Percentiles rank a stretch among this genome's conserved stretches.
phyloP scores from a whole-genome alignment of 2,797 vertebrate genomes.

The Rhinella marina region DNA sequence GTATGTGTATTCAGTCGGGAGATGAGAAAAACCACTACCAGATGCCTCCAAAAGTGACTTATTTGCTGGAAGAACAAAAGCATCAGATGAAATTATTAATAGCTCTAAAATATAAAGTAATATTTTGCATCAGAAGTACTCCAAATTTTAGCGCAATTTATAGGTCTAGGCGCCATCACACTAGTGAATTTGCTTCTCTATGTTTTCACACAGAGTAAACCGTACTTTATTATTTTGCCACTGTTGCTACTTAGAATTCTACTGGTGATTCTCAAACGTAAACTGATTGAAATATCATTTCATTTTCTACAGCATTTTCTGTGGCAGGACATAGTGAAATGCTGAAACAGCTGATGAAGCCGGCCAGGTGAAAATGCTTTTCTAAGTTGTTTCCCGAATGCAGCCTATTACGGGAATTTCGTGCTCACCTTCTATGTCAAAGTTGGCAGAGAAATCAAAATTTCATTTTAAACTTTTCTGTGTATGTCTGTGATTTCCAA shows the following conservation, averaged over 20 bases:
- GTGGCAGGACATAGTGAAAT: slow-evolving; percentile 48
- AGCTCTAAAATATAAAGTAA: too few species aligned
- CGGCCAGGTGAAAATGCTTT: slow-evolving; percentile 57
- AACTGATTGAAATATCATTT: slow-evolving; percentile 54
- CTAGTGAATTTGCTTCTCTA: too few species aligned
- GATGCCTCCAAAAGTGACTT: too few species aligned
- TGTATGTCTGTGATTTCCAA: background rate
- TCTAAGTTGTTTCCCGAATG: slow-evolving; percentile 32
- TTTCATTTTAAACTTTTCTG: slow-evolving; percentile 39
- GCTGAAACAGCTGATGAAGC: slow-evolving; percentile 44
- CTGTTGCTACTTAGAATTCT: slow-evolving; percentile 32
- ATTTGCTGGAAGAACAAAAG: too few species aligned
- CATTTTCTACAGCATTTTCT: slow-evolving; percentile 40
- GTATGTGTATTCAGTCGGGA: too few species aligned
- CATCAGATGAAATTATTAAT: too few species aligned
- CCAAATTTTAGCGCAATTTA: too few species aligned
- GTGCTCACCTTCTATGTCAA: slow-evolving; percentile 47
- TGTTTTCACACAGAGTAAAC: too few species aligned
- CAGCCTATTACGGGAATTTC: slow-evolving; percentile 50
- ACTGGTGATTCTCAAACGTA: slow-evolving; percentile 3
- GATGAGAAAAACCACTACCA: too few species aligned
- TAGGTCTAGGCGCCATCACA: too few species aligned
- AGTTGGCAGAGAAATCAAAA: slow-evolving; percentile 44
- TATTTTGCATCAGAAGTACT: too few species aligned
- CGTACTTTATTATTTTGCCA: slow-evolving; percentile 4